A percentile compares a stretch with the other conserved stretches of the same genome.
phyloP scores from a whole-genome alignment of 2,113 vertebrate genomes.

The Salvelinus fontinalis region DNA sequence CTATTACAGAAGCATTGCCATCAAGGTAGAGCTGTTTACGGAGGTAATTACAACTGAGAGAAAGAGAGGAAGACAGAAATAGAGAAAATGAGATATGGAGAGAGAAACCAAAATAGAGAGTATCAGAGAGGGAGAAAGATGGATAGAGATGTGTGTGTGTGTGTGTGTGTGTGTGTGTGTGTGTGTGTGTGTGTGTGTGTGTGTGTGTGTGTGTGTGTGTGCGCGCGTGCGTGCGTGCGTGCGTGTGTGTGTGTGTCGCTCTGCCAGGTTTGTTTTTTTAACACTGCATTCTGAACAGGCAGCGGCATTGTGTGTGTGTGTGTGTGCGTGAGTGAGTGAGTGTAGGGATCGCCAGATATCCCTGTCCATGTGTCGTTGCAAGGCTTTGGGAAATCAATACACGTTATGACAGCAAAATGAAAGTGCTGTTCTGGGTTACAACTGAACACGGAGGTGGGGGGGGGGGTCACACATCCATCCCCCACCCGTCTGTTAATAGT shows the following conservation, averaged over 20 bases:
- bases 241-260: too few relatives aligned
- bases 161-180: slow-evolving; percentile 18
- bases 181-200: slow-evolving; percentile 6
- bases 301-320: too few relatives aligned
- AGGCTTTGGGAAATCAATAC: slow-evolving; percentile 73
- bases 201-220: too few relatives aligned
- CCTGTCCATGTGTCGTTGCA: slow-evolving; percentile 51
- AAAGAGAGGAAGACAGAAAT: slow-evolving; percentile 49
- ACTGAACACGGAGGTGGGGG: slow-evolving; percentile 58
- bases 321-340: slow-evolving; percentile 14
- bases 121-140: too few relatives aligned
- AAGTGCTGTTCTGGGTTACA: slow-evolving; percentile 70
- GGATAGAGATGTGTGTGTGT: too few relatives aligned
- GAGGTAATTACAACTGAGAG: slow-evolving; percentile 72
- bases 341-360: slow-evolving; percentile 52
- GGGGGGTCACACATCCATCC: slow-evolving; percentile 16
- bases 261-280: too few relatives aligned
- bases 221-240: too few relatives aligned
- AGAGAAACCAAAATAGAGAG: too few relatives aligned
- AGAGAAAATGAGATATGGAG: not conserved
- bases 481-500: not conserved
- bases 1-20: too few relatives aligned
- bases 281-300: too few relatives aligned
- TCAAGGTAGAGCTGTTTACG: slow-evolving; percentile 56
- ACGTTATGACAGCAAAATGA: slow-evolving; percentile 76